A percentile compares a stretch with the other conserved stretches of the same genome.
phyloP scores from a whole-genome alignment of 2,797 vertebrate genomes.

The Ataeniobius toweri region DNA sequence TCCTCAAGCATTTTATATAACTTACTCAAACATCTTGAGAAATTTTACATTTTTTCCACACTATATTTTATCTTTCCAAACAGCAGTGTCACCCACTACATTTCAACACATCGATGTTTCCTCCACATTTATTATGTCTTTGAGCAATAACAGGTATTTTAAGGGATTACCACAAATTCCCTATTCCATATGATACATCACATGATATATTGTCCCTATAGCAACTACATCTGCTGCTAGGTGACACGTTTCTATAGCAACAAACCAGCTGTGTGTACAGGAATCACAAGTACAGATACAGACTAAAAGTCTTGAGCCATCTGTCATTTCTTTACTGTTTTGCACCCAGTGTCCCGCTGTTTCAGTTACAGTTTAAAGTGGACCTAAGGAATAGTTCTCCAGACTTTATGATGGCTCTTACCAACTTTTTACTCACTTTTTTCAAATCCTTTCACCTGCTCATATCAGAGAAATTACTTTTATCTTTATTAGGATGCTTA shows the following conservation, averaged over 20 bases:
- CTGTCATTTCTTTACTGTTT: not conserved
- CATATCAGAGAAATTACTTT: too few relatives aligned
- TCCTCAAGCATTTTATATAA: not conserved
- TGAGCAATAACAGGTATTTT: slow-evolving; percentile 16
- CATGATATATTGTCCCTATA: slow-evolving; percentile 60
- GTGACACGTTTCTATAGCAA: slow-evolving; percentile 74
- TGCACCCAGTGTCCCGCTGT: not conserved
- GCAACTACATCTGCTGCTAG: slow-evolving; percentile 60
- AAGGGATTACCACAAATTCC: slow-evolving; percentile 16
- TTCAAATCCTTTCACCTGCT: not conserved
- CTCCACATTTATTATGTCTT: not conserved
- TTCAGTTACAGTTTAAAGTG: not conserved
- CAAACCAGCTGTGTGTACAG: slow-evolving; percentile 55
- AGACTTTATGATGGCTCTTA: not conserved
- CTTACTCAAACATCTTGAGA: slow-evolving; percentile 21
- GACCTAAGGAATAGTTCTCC: not conserved
- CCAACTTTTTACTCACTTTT: not conserved
- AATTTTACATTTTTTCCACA: not conserved
- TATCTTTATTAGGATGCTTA: not conserved
- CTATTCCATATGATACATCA: slow-evolving; percentile 54
- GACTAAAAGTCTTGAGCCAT: not conserved
- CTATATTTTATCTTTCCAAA: not conserved
- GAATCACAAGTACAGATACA: slow-evolving; percentile 46
- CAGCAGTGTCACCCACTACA: not conserved
- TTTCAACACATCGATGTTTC: not conserved